Evolutionary conservation across 2,888 invertebrate genomes (phyloP).

Genomic region (Apodemia mormo): DNA sequence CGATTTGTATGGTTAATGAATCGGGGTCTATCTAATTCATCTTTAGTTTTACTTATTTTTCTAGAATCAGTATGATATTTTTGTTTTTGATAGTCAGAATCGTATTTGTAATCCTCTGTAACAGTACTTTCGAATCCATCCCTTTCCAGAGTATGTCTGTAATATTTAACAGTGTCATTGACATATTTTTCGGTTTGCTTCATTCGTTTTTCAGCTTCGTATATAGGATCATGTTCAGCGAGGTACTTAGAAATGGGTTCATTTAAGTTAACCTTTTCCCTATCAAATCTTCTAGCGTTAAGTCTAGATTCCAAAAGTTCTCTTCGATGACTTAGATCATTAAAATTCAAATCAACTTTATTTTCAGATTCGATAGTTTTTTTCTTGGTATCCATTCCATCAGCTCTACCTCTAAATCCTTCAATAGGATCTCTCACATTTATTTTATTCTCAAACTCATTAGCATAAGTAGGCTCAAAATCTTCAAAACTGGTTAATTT

Average conservation of each 20-base stretch:
- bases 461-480: conserved; percentile 75
- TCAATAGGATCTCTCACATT: conserved; percentile 63
- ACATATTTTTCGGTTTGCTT: conserved; percentile 80
- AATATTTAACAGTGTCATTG: conserved; percentile 80
- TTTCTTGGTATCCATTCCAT: conserved; percentile 84
- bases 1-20: conserved; percentile 61
- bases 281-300: conserved; percentile 80
- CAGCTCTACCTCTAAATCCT: conserved; percentile 82
- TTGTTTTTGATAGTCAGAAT: conserved; percentile 68
- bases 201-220: conserved; percentile 73
- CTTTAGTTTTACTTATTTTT: conserved; percentile 61
- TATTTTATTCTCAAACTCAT: conserved; percentile 59
- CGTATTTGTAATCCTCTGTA: conserved; percentile 77
- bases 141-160: conserved; percentile 79
- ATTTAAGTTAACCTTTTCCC: conserved; percentile 59
- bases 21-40: conserved; percentile 64
- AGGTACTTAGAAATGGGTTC: conserved; percentile 70
- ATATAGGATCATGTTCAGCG: conserved; percentile 72
- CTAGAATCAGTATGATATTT: conserved; percentile 72
- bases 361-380: conserved; percentile 69
- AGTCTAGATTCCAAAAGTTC: conserved; percentile 89
- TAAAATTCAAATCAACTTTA: conserved; percentile 70
- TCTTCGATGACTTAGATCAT: conserved; percentile 86
- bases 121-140: conserved; percentile 79
- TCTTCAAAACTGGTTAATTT: conserved; percentile 78